Evolutionary conservation across 2,797 vertebrate species (phyloP).

Genomic region (Helicolenus hilgendorfi): DNA sequence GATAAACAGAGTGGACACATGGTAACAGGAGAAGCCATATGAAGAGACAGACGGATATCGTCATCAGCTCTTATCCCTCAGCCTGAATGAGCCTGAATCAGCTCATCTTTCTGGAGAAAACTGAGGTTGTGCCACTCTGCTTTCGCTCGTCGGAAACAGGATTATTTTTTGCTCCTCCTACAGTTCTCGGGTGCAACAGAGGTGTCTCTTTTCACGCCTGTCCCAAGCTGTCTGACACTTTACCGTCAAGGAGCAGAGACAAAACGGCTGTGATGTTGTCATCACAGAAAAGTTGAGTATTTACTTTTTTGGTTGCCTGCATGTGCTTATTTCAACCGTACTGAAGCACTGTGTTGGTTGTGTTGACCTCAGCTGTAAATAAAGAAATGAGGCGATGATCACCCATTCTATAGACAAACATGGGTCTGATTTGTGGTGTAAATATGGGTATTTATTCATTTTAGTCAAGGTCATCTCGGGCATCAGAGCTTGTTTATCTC

Average conservation of each 20-base stretch:
- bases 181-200: slow-evolving; percentile 37
- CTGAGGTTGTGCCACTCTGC: not conserved
- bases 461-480: not conserved
- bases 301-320: not conserved
- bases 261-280: slow-evolving; percentile 15
- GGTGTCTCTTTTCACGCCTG: slow-evolving; percentile 41
- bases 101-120: slow-evolving; percentile 36
- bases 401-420: not conserved
- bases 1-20: slow-evolving; percentile 1
- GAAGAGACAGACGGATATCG: not conserved
- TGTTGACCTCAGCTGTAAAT: not conserved
- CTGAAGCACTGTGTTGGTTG: not conserved
- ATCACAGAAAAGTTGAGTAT: slow-evolving; percentile 15
- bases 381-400: not conserved
- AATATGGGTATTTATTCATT: slow-evolving; percentile 3
- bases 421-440: not conserved
- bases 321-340: slow-evolving; percentile 23
- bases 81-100: slow-evolving; percentile 3
- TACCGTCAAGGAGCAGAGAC: not conserved
- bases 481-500: not conserved
- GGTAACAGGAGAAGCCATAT: slow-evolving; percentile 12
- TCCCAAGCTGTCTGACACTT: slow-evolving; percentile 39
- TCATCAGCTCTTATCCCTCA: slow-evolving; percentile 4
- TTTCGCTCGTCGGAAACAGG: not conserved
- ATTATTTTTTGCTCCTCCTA: slow-evolving; percentile 46